A percentile compares a stretch with the other conserved stretches of the same genome.
Evolutionary conservation across 2,888 invertebrate species (phyloP).

Genomic region (Drosophila yooni): DNA sequence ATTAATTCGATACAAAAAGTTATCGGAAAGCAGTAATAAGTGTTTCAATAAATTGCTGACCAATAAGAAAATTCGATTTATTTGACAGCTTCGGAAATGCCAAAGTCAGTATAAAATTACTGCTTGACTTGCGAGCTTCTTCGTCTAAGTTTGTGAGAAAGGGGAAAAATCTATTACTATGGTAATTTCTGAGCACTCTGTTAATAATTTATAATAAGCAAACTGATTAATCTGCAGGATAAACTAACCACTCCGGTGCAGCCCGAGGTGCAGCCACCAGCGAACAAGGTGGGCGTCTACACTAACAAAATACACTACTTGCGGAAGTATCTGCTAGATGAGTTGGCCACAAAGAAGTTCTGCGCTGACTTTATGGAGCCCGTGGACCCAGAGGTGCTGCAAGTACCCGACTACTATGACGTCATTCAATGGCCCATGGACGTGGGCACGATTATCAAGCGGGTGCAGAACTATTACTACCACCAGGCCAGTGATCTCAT

Average conservation of each 20-base stretch:
- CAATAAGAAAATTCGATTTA: not conserved
- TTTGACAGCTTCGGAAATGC: not conserved
- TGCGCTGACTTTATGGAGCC: constrained; percentile 49
- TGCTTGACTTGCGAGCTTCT: not conserved
- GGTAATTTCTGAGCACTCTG: not conserved
- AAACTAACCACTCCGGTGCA: constrained; percentile 30
- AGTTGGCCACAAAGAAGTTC: constrained; percentile 43
- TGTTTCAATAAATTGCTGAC: not conserved
- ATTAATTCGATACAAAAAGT: not conserved
- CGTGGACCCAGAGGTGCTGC: constrained; percentile 29
- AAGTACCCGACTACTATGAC: constrained; percentile 32
- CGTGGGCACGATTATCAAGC: constrained; percentile 44
- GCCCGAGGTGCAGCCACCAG: constrained; percentile 38
- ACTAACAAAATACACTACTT: constrained; percentile 55
- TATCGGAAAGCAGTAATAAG: not conserved
- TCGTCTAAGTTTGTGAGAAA: not conserved
- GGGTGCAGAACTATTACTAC: constrained; percentile 47
- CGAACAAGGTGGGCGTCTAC: constrained; percentile 18
- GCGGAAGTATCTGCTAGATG: constrained; percentile 48
- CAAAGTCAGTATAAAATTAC: not conserved
- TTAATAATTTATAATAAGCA: not conserved
- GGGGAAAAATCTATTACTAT: not conserved
- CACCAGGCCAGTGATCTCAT: constrained; percentile 24
- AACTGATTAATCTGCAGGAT: not conserved
- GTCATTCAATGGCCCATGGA: constrained; percentile 43